Percentiles rank a stretch among this genome's conserved stretches.
These are phyloP conservation scores for Mylabris phalerata DNA, from an alignment of 1,140 invertebrate genomes.

Conservation along the genomic window DNA sequence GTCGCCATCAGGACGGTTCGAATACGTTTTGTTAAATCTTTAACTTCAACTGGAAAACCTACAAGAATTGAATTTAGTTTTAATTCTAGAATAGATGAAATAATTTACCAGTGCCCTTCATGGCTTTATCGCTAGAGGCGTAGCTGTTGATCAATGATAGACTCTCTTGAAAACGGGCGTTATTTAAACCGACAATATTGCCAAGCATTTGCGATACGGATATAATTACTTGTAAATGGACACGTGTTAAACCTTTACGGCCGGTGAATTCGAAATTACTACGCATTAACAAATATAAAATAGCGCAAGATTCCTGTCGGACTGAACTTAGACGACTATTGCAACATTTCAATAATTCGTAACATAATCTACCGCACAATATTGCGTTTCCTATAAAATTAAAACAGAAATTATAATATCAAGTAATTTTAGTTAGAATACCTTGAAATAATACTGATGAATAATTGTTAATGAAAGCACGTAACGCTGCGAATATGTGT, in stretches of 20 bases:
- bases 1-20: conserved; percentile 91
- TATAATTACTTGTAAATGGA: conserved; percentile 84
- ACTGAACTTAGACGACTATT: conserved; percentile 72
- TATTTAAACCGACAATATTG: conserved; percentile 78
- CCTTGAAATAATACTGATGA: conserved; percentile 75
- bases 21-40: conserved; percentile 86
- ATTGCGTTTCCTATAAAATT: conserved; percentile 62
- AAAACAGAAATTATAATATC: conserved; percentile 1
- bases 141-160: conserved; percentile 89
- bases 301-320: conserved; percentile 81
- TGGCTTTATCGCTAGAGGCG: conserved; percentile 84
- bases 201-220: conserved; percentile 87
- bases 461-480: conserved; percentile 88
- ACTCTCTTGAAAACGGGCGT: conserved; percentile 84
- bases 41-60: conserved; percentile 82
- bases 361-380: conserved; percentile 78
- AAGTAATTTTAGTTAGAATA: conserved; percentile 24
- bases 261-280: conserved; percentile 87
- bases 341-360: conserved; percentile 72
- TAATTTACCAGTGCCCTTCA: conserved; percentile 72
- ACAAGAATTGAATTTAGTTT: conserved; percentile 5
- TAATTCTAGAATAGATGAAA: neutral
- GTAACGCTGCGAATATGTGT: conserved; percentile 83
- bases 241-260: conserved; percentile 74
- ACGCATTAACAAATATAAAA: conserved; percentile 85